Percentiles rank a stretch among this genome's conserved stretches.
Conservation (phyloP, 92 coral and sea anemone genomes). For the Phenganax stokvisi region DNA sequence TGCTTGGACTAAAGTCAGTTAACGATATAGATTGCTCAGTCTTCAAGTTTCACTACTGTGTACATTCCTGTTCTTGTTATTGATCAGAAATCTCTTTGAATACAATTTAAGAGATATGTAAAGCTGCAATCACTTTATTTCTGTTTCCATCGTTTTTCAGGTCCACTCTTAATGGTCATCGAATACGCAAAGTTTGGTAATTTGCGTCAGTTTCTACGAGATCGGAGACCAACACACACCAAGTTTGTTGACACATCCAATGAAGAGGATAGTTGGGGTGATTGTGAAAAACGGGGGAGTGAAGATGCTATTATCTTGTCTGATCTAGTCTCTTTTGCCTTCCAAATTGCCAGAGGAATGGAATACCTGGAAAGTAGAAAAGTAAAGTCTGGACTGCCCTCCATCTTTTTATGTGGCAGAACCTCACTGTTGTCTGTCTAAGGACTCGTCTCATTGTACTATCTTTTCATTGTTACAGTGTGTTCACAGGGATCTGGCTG, state of each 20-base stretch:
- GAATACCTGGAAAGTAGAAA: slow-evolving; percentile 83
- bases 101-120: no score
- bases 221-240: slow-evolving; percentile 59
- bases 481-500: slow-evolving; percentile 96
- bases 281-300: slow-evolving; percentile 26
- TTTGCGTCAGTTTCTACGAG: slow-evolving; percentile 76
- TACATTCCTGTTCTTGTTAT: no score
- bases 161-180: slow-evolving; percentile 80
- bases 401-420: no score
- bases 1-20: no score
- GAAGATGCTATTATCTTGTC: slow-evolving; percentile 43
- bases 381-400: slow-evolving; percentile 39
- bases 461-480: slow-evolving; percentile 47
- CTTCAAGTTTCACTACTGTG: no score
- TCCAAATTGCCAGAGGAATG: slow-evolving; percentile 91
- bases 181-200: slow-evolving; percentile 85
- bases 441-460: background rate
- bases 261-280: slow-evolving; percentile 20
- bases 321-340: slow-evolving; percentile 80
- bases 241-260: slow-evolving; percentile 44
- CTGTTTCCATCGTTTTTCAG: slow-evolving; percentile 33
- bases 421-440: background rate
- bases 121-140: no score
- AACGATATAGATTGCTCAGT: no score
- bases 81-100: no score